Percentiles rank a stretch among this genome's conserved stretches.
These are phyloP conservation scores for Cromileptes altivelis DNA, from an alignment of 2,113 vertebrate genomes.

Conservation along the genomic window DNA sequence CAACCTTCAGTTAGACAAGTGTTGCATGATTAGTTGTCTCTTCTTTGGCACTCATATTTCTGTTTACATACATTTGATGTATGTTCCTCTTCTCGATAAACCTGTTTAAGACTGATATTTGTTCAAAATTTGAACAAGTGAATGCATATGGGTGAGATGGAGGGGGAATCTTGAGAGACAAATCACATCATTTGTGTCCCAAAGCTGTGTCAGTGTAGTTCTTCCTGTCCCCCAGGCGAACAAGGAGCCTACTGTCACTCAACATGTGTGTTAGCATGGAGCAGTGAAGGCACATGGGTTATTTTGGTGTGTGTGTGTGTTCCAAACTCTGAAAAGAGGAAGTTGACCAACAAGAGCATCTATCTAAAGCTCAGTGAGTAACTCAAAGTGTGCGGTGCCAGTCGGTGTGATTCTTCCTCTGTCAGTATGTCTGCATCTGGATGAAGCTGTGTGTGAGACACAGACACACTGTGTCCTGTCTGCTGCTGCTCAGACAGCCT, in stretches of 20 bases:
- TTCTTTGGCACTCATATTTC: too few species aligned
- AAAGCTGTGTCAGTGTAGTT: not conserved
- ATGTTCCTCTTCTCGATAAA: not conserved
- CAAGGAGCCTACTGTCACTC: not conserved
- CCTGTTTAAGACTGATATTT: not conserved
- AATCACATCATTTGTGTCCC: not conserved
- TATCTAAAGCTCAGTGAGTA: not conserved
- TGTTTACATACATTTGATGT: too few species aligned
- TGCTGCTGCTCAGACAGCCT: conserved; percentile 3
- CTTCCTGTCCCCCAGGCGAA: not conserved
- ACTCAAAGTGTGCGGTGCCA: not conserved
- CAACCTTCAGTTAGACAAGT: too few species aligned
- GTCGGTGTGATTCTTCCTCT: not conserved
- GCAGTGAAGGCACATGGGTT: not conserved
- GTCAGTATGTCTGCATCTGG: not conserved
- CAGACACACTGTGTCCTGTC: conserved; percentile 2
- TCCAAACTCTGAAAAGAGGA: not conserved
- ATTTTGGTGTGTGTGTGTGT: not conserved
- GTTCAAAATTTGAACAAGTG: not conserved
- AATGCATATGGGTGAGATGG: not conserved
- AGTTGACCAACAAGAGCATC: not conserved
- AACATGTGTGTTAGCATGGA: not conserved
- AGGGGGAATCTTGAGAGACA: not conserved
- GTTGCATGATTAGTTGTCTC: too few species aligned
- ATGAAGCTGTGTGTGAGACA: conserved; percentile 6